Base-by-base conservation (phyloP, 2,797 vertebrate genomes). In the Thamnophis elegans region DNA sequence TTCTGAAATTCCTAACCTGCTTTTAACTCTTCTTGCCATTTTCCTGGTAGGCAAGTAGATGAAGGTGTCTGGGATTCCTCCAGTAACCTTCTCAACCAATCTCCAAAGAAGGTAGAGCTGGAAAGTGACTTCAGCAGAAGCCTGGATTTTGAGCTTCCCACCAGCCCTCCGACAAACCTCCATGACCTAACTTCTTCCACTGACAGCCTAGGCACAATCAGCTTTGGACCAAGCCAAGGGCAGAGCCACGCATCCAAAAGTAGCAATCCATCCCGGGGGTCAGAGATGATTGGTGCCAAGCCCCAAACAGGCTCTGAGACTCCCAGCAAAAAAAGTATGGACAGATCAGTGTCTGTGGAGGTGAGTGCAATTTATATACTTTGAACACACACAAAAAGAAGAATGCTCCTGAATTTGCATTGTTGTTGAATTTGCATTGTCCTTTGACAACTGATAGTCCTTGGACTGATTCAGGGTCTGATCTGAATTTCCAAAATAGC, bases 341-440 rank as follows among this genome's bases (percentile, higher is more conserved):
- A 99, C 94, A 99, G 99, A 96, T 98, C 98, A 0, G 98, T 98
- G 82, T 99, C 99, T 0, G 98, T 99, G 93, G 99, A 99, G 97
- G 99, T 99, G 95, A 98, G 98, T 62, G 10, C 16, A 1, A 3
- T 60, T 85, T 62, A 85, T 88, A 20, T 1, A 62, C 54, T 26
- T 25, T 10, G 13, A 54, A 1, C 2, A 4, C 32, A 25, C 47
- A 26, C n/a, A 36, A 60, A 47, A 62, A 22, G 32, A 55, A 36
- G 4, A 26, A 22, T 59, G 11, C n/a, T n/a, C 4, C 8, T 4
- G 51, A 65, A 54, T 16, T 3, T 89, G 4, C 60, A 18, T 47
- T 10, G n/a, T 18, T 68, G 13, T 68, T 10, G 51, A 62, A 56
- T 32, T 65, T 65, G 62, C 13, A 14, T 68, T 32, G 62, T 32